phyloP scores from a whole-genome alignment of 2,888 invertebrate genomes.

The Hartigia nigra region DNA sequence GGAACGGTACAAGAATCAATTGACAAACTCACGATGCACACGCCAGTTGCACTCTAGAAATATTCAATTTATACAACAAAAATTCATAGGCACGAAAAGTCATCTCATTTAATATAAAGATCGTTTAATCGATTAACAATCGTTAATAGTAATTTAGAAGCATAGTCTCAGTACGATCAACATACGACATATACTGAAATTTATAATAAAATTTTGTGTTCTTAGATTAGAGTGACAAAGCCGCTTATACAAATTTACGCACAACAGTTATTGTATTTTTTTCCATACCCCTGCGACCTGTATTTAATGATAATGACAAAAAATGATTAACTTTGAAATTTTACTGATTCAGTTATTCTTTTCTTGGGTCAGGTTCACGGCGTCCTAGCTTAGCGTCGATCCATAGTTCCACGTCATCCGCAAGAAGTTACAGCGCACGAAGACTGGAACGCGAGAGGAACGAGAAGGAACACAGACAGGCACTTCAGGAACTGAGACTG shows the following conservation, averaged over 20 bases:
- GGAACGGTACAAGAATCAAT: background rate
- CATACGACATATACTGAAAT: background rate
- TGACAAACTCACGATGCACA: background rate
- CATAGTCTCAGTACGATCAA: background rate
- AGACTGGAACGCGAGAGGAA: constrained; percentile 84
- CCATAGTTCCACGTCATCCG: constrained; percentile 85
- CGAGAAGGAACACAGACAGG: constrained; percentile 81
- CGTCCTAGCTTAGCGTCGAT: constrained; percentile 88
- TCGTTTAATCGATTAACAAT: background rate
- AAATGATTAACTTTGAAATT: background rate
- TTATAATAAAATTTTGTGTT: background rate
- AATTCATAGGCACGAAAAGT: background rate
- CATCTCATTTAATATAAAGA: too few species aligned
- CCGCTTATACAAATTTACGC: background rate
- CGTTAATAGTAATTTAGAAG: background rate
- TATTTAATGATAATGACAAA: background rate
- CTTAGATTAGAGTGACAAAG: background rate
- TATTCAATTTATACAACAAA: background rate
- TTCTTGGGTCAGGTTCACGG: constrained; percentile 76
- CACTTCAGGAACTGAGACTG: constrained; percentile 79
- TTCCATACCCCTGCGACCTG: background rate
- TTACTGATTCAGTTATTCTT: background rate
- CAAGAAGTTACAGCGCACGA: constrained; percentile 84
- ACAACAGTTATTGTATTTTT: background rate
- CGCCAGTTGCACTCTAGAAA: background rate